These are phyloP conservation scores for Drosophila rufa DNA, from an alignment of 1,140 invertebrate species.

Conservation along the genomic window DNA sequence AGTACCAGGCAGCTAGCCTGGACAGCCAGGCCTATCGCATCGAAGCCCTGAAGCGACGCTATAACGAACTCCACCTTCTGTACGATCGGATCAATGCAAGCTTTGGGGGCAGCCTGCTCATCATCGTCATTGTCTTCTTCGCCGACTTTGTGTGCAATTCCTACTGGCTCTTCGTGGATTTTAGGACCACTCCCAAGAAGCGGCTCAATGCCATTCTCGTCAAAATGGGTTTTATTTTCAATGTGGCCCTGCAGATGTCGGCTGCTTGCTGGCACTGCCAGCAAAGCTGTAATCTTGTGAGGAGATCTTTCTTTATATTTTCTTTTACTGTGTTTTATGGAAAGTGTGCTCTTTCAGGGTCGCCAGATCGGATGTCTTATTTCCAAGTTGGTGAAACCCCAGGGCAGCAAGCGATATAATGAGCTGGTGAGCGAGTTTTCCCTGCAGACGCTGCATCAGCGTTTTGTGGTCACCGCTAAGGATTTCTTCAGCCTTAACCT, in stretches of 20 bases:
- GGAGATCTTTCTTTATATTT: background rate
- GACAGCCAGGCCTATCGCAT: slow-evolving; percentile 11
- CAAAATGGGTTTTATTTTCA: slow-evolving; percentile 28
- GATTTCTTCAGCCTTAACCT: slow-evolving; percentile 79
- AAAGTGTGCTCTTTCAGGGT: slow-evolving; percentile 38
- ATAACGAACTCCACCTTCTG: slow-evolving; percentile 39
- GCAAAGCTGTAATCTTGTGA: slow-evolving; percentile 61
- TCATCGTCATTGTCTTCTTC: slow-evolving; percentile 58
- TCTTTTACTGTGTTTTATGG: background rate
- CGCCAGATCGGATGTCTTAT: slow-evolving; percentile 76
- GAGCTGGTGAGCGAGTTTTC: slow-evolving; percentile 77
- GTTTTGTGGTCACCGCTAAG: slow-evolving; percentile 75
- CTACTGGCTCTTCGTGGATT: slow-evolving; percentile 61
- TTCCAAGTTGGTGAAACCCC: slow-evolving; percentile 66
- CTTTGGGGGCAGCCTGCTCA: slow-evolving; percentile 62
- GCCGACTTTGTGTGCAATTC: slow-evolving; percentile 58
- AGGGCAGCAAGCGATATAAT: slow-evolving; percentile 74
- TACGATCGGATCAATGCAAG: slow-evolving; percentile 39
- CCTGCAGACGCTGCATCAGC: slow-evolving; percentile 75
- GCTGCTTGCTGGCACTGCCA: slow-evolving; percentile 71
- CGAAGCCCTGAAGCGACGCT: slow-evolving; percentile 35
- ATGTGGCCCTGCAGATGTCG: slow-evolving; percentile 45
- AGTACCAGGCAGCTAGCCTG: background rate
- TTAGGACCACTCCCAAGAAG: slow-evolving; percentile 3
- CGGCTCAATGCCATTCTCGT: slow-evolving; percentile 4